These are phyloP conservation scores for Bombus sylvicola DNA, from an alignment of 1,140 invertebrate genomes.

Conservation along the genomic window DNA sequence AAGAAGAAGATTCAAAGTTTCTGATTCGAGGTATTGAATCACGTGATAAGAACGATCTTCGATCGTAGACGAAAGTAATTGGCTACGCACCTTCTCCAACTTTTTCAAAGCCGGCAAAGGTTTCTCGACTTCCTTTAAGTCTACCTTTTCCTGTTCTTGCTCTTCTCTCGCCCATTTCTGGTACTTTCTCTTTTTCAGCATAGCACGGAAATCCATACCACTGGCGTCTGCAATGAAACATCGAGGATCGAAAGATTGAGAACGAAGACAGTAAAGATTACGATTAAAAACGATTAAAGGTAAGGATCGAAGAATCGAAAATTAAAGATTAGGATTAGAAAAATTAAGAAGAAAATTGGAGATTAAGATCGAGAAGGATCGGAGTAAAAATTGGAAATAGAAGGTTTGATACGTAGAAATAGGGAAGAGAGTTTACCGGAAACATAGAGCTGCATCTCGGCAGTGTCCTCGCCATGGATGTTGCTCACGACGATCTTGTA, in stretches of 20 bases:
- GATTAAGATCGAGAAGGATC: too few relatives aligned
- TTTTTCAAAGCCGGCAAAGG: conserved; percentile 92
- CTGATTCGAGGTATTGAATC: background rate
- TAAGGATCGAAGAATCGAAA: background rate
- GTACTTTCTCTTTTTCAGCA: conserved; percentile 98
- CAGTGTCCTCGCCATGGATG: conserved; percentile 96
- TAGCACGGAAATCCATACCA: conserved; percentile 99
- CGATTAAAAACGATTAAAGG: background rate
- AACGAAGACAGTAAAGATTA: background rate
- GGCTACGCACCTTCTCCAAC: conserved; percentile 92
- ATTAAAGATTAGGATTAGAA: background rate
- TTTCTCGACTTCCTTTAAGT: conserved; percentile 96
- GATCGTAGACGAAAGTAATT: background rate
- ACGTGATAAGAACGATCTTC: background rate
- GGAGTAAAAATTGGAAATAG: background rate
- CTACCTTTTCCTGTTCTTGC: conserved; percentile 94
- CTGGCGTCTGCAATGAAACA: conserved; percentile 88
- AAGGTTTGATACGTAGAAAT: background rate
- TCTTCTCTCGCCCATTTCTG: conserved; percentile 96
- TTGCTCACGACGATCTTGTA: conserved; percentile 97
- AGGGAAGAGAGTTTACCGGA: conserved; percentile 87
- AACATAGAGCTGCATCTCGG: conserved; percentile 97
- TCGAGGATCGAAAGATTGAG: background rate
- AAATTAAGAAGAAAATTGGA: background rate
- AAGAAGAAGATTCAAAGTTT: background rate